phyloP scores from a whole-genome alignment of 2,113 vertebrate species.

The Gallinago undulata region DNA sequence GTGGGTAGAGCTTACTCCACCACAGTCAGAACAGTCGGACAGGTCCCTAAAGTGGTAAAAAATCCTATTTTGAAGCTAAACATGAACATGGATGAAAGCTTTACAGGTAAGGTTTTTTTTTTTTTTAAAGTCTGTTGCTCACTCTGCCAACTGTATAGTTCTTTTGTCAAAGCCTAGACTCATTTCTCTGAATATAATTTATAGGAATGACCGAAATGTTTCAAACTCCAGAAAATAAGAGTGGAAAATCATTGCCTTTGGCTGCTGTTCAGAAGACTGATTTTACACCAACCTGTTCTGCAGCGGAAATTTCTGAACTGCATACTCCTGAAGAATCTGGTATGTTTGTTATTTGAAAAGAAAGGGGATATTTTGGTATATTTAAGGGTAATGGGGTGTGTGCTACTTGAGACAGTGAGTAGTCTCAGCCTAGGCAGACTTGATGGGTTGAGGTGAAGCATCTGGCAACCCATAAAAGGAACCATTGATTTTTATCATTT shows the following conservation, averaged over 20 bases:
- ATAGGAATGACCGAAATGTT: slow-evolving; percentile 84
- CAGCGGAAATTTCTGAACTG: slow-evolving; percentile 74
- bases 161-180: not conserved
- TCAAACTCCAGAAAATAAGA: slow-evolving; percentile 74
- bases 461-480: not conserved
- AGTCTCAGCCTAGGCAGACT: not conserved
- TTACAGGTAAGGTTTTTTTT: slow-evolving; percentile 74
- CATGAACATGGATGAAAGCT: slow-evolving; percentile 80
- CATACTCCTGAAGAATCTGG: slow-evolving; percentile 85
- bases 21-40: slow-evolving; percentile 41
- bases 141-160: not conserved
- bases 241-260: not conserved
- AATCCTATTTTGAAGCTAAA: slow-evolving; percentile 71
- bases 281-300: not conserved
- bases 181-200: not conserved
- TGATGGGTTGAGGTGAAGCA: not conserved
- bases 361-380: not conserved
- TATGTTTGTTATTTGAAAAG: slow-evolving; percentile 36
- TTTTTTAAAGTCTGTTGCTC: not conserved
- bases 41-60: slow-evolving; percentile 74
- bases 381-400: not conserved
- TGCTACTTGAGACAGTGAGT: not conserved
- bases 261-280: not conserved
- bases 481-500: not conserved
- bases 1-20: slow-evolving; percentile 79